Conservation (phyloP, 2,888 invertebrate species). For the Epicampocera succincta region DNA sequence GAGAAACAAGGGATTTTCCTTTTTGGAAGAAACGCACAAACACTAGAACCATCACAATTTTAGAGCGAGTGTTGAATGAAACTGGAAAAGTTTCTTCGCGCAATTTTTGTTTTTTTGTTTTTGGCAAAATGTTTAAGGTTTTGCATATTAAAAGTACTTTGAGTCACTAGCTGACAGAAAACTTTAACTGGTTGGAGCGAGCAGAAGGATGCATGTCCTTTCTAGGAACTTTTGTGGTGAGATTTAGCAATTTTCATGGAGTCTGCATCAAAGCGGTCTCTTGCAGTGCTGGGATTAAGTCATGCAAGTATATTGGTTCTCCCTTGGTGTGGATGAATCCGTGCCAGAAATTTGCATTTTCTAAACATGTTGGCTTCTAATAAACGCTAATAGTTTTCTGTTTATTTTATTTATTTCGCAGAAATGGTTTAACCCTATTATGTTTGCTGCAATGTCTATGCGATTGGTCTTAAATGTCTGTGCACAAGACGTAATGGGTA, state of each 20-base stretch:
- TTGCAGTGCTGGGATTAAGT: constrained; percentile 29
- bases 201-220: neutral
- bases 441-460: no score
- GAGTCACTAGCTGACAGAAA: neutral
- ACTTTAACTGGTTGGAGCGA: neutral
- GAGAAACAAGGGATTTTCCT: constrained; percentile 48
- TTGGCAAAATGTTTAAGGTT: constrained; percentile 31
- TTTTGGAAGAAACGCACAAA: neutral
- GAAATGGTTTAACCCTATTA: constrained; percentile 47
- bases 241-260: constrained; percentile 15
- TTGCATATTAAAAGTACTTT: constrained; percentile 62
- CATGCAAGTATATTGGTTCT: constrained; percentile 33
- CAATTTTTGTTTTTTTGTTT: constrained; percentile 5
- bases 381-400: constrained; percentile 10
- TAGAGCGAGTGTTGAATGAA: constrained; percentile 17
- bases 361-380: constrained; percentile 32
- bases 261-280: constrained; percentile 11
- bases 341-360: constrained; percentile 26
- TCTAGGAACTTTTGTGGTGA: constrained; percentile 1
- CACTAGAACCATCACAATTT: constrained; percentile 23
- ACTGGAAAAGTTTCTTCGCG: constrained; percentile 50
- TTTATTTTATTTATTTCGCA: constrained; percentile 11
- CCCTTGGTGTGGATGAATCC: neutral
- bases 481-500: neutral
- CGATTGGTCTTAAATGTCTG: neutral